Evolutionary conservation across 2,797 vertebrate genomes (phyloP), one percentile per base, ranked within the genome.

Genomic region (Mastacembelus armatus): DNA sequence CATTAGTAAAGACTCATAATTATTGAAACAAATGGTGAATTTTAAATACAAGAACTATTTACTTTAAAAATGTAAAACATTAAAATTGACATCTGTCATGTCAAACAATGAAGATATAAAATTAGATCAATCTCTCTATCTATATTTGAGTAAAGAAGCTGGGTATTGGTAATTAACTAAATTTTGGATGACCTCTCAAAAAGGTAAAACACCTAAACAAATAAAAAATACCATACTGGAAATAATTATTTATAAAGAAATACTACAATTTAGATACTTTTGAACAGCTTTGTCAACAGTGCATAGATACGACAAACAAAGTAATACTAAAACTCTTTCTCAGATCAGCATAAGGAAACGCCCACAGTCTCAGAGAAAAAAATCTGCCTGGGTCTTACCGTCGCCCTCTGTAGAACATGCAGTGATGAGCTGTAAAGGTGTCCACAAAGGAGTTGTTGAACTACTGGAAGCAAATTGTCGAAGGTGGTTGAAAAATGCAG

Each of bases 401-500:
- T 87, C 4, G 21, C 9, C 6, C 4, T 66, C 59, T 48, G 70
- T 16, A 18, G 29, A 58, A 22, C 42, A 30, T 63, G 71, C 80
- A 74, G 33, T 10, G 11, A 16, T 40, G 26, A 71, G 26, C 29
- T 42, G 65, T 51, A n/a, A 70, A 74, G 49, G 58, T 80, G 39
- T 86, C 83, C 74, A 72, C 66, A 44, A 40, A 24, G 42, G 81
- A 85, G 80, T 56, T 71, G 80, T 64, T 87, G 69, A 86, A 64
- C 81, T 61, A 48, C 83, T 87, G 80, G 78, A 77, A 88, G 87
- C 90, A 91, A 85, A 90, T 91, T 90, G 90, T 88, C 90, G 93
- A 92, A 94, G 91, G 91, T 93, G 92, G 84, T 85, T 87, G 81
- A 89, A 90, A 91, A 88, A 87, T 89, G 77, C 85, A 71, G 84